A percentile compares a stretch with the other conserved stretches of the same genome.
Conservation (phyloP, 1,140 invertebrate species). For the Heterodera schachtii region DNA sequence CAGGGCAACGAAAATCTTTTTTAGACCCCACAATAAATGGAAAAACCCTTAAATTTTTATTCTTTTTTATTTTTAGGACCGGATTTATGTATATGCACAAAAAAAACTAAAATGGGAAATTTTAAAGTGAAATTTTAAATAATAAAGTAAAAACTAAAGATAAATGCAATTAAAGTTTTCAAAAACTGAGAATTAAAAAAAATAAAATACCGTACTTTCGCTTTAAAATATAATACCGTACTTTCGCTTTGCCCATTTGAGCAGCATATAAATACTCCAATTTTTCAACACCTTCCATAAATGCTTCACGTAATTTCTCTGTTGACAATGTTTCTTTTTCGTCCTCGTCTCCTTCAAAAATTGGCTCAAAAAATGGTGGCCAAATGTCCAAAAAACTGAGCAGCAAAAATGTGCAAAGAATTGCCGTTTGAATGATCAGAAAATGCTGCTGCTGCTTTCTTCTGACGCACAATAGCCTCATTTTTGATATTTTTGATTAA, state of each 20-base stretch:
- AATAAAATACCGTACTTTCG: not conserved
- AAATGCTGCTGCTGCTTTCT: not conserved
- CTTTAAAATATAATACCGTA: not conserved
- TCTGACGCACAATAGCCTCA: too few species aligned
- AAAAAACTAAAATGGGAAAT: too few species aligned
- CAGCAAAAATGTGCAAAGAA: not conserved
- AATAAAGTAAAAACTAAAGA: too few species aligned
- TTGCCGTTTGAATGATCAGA: not conserved
- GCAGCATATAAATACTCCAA: constrained; percentile 19
- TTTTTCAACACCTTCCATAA: constrained; percentile 20
- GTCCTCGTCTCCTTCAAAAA: not conserved
- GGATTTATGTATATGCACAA: too few species aligned
- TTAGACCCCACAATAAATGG: too few species aligned
- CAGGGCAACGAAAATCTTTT: too few species aligned
- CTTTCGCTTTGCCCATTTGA: constrained; percentile 20
- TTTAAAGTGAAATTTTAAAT: too few species aligned
- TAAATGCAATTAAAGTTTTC: too few species aligned
- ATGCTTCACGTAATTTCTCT: not conserved
- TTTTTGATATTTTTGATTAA: too few species aligned
- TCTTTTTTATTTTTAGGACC: too few species aligned
- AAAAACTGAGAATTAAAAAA: too few species aligned
- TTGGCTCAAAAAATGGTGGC: constrained; percentile 2
- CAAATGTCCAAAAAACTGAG: not conserved
- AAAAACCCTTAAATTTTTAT: too few species aligned
- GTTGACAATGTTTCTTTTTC: not conserved